phyloP scores from a whole-genome alignment of 2,113 vertebrate genomes.

The Peromyscus maniculatus region DNA sequence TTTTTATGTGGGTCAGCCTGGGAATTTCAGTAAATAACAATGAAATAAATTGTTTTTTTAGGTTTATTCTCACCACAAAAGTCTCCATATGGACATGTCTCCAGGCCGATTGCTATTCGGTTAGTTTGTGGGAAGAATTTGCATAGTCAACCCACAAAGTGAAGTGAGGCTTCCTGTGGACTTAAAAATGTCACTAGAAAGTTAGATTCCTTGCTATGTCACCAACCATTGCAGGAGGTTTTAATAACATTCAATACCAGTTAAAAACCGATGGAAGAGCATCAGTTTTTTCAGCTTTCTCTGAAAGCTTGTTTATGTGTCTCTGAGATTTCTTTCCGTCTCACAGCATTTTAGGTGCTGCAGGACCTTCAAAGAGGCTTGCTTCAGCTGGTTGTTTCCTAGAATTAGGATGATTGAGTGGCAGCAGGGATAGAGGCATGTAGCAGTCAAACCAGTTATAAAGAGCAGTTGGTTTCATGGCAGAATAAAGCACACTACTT shows the following conservation, averaged over 20 bases:
- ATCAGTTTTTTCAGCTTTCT: neutral
- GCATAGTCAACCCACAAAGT: neutral
- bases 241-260: neutral
- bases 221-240: neutral
- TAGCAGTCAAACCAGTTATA: neutral
- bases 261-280: neutral
- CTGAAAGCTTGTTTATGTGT: neutral
- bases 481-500: accelerated
- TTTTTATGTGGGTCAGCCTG: neutral
- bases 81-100: neutral
- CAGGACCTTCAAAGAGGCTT: neutral
- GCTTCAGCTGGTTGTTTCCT: constrained; percentile 55
- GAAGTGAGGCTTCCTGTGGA: neutral
- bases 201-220: neutral
- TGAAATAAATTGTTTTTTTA: neutral
- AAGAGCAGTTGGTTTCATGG: constrained; percentile 1
- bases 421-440: neutral
- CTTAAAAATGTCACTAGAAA: neutral
- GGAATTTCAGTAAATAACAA: neutral
- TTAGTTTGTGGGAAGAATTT: neutral
- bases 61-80: neutral
- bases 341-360: neutral
- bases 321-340: neutral
- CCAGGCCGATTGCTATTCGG: neutral
- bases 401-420: constrained; percentile 72